Percentiles rank a stretch among this genome's conserved stretches.
These are phyloP conservation scores for Coenonympha arcania DNA, from an alignment of 2,888 invertebrate genomes.

Conservation along the genomic window DNA sequence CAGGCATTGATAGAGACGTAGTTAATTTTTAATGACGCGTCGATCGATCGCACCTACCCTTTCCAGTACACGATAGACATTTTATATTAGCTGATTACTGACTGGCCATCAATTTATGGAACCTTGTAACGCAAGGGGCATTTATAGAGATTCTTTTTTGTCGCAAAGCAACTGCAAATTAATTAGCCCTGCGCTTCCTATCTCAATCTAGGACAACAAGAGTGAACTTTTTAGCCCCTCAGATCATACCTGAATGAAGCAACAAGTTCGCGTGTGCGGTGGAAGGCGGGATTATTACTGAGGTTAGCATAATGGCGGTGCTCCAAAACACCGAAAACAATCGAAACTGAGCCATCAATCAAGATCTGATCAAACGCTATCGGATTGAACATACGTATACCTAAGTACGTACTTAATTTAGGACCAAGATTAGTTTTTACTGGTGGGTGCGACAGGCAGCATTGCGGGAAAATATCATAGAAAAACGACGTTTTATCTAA, in stretches of 20 bases:
- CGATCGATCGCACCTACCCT: conserved; percentile 35
- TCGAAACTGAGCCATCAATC: conserved; percentile 27
- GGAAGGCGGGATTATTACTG: conserved; percentile 31
- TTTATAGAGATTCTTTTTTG: too few relatives aligned
- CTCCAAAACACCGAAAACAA: conserved; percentile 43
- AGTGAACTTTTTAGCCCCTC: too few relatives aligned
- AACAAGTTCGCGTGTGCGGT: conserved; percentile 65
- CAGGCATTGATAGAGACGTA: conserved; percentile 57
- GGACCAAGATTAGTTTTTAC: too few relatives aligned
- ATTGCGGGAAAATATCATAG: too few relatives aligned
- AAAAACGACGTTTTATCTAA: too few relatives aligned
- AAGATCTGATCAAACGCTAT: conserved; percentile 20
- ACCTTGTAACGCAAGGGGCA: neutral
- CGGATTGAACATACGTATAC: neutral
- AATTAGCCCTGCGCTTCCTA: too few relatives aligned
- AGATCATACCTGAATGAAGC: conserved; percentile 41
- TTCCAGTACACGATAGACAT: conserved; percentile 19
- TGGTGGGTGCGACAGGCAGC: too few relatives aligned
- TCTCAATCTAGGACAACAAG: too few relatives aligned
- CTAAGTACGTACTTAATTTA: too few relatives aligned
- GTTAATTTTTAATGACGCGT: conserved; percentile 59
- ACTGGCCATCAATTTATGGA: conserved; percentile 1
- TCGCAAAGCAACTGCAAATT: too few relatives aligned
- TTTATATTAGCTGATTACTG: conserved; percentile 25
- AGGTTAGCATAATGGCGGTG: conserved; percentile 55